Percentiles rank a stretch among this genome's conserved stretches.
Conservation (phyloP, 2,888 invertebrate genomes). For the Loripinus fragilis region DNA sequence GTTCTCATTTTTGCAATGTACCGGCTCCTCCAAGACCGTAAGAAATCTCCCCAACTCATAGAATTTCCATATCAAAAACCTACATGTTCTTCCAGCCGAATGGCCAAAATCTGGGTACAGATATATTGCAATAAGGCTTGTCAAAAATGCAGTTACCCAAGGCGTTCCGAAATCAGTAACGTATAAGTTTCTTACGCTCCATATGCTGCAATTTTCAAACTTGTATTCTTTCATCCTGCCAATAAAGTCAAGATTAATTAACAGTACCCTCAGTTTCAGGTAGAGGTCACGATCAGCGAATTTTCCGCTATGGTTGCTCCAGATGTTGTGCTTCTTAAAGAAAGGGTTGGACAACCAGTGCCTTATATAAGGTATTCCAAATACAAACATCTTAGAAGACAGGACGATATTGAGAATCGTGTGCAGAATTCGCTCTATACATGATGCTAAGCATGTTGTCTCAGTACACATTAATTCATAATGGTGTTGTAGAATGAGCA, state of each 20-base stretch:
- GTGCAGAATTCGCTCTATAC: background rate
- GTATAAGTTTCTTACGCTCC: background rate
- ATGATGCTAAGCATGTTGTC: background rate
- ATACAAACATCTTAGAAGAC: background rate
- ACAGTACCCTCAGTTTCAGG: background rate
- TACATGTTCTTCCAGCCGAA: background rate
- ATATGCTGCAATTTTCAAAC: background rate
- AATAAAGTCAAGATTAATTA: background rate
- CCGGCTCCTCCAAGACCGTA: background rate
- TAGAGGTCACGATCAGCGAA: background rate
- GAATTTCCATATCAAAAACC: background rate
- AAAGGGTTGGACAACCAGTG: background rate
- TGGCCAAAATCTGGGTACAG: background rate
- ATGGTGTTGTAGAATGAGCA: background rate
- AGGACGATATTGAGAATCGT: background rate
- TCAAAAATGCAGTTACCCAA: background rate
- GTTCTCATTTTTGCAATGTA: background rate
- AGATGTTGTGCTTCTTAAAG: background rate
- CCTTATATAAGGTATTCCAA: background rate
- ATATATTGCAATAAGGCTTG: background rate
- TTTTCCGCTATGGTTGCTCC: background rate
- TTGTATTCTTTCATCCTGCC: background rate
- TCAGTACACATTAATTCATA: background rate
- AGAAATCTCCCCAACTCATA: background rate
- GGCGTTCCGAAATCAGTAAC: background rate